Evolutionary conservation across 2,797 vertebrate species (phyloP).

Genomic region (Urosaurus nigricauda): DNA sequence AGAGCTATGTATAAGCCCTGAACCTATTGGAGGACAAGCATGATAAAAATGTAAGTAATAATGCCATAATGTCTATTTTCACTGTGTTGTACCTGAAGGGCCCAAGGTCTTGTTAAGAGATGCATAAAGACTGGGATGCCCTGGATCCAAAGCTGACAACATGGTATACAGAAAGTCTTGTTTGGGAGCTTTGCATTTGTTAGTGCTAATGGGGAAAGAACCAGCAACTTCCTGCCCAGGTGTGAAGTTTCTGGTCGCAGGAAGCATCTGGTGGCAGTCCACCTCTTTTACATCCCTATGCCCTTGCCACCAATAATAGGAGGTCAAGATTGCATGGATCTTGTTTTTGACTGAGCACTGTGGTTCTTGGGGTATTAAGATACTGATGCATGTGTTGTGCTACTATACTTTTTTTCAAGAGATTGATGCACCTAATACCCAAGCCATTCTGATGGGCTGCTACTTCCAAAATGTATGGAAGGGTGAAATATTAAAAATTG

Average conservation of each 20-base stretch:
- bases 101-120: not conserved
- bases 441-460: no score
- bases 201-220: not conserved
- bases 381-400: no score
- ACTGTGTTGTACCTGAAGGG: not conserved
- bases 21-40: not conserved
- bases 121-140: not conserved
- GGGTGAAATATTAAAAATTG: no score
- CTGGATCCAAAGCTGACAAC: not conserved
- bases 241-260: not conserved
- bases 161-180: not conserved
- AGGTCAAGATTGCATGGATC: not conserved
- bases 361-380: no score
- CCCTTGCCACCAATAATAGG: not conserved
- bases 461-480: no score
- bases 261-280: not conserved
- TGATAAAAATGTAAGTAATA: not conserved
- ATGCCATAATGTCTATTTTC: not conserved
- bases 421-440: no score
- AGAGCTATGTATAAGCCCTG: not conserved
- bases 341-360: not conserved
- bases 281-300: not conserved
- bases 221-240: not conserved
- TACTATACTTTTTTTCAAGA: no score
- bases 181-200: not conserved